phyloP scores from a whole-genome alignment of 2,113 vertebrate genomes.

The Haemorhous mexicanus region DNA sequence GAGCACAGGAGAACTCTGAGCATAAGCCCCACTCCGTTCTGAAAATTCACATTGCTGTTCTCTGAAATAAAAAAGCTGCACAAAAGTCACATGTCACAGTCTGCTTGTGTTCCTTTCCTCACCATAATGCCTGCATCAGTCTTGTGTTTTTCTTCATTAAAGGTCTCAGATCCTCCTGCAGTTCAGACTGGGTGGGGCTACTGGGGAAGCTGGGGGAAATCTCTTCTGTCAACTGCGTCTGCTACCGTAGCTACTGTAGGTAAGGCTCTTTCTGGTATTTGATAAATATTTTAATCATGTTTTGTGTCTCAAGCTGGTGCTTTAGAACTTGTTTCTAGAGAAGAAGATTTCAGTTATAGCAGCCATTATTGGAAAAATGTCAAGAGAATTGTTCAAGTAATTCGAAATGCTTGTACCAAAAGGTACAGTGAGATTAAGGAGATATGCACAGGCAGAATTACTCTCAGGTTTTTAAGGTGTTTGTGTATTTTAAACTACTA shows the following conservation, averaged over 20 bases:
- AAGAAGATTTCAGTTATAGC: neutral
- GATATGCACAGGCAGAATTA: neutral
- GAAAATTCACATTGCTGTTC: neutral
- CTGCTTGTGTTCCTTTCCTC: neutral
- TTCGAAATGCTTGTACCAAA: neutral
- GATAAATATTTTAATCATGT: neutral
- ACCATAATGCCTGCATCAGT: neutral
- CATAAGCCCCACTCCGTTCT: neutral
- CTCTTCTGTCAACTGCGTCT: conserved; percentile 89
- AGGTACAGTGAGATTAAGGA: neutral
- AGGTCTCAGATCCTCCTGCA: conserved; percentile 69
- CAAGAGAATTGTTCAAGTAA: neutral
- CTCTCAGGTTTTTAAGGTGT: neutral
- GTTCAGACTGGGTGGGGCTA: conserved; percentile 88
- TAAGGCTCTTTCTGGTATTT: conserved; percentile 68
- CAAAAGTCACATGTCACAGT: neutral
- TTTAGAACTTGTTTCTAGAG: neutral
- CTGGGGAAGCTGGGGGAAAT: conserved; percentile 97
- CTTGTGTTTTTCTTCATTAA: conserved; percentile 33
- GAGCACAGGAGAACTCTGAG: neutral
- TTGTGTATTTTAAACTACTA: neutral
- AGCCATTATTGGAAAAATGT: neutral
- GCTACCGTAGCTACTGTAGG: conserved; percentile 93
- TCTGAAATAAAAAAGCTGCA: neutral
- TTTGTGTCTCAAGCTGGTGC: neutral